phyloP scores from a whole-genome alignment of 1,140 invertebrate genomes.

The Listronotus oregonensis region DNA sequence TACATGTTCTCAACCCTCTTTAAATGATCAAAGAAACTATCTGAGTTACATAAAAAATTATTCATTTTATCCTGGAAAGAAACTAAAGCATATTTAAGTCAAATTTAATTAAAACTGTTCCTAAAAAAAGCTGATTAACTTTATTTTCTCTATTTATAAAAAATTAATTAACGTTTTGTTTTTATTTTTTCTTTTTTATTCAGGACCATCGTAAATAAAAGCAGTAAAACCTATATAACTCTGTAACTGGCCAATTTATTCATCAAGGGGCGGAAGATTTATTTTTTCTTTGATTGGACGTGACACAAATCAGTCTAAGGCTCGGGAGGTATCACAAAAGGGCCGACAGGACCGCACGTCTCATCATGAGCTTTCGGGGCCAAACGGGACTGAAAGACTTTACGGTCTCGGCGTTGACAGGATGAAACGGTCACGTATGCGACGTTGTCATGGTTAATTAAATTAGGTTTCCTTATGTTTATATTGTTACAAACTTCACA shows the following conservation, averaged over 20 bases:
- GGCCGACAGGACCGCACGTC: conserved; percentile 18
- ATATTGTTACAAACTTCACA: background rate
- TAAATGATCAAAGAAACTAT: no score
- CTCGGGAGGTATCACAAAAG: conserved; percentile 11
- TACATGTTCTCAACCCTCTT: no score
- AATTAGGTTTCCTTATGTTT: background rate
- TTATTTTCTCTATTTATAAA: no score
- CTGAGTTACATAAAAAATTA: no score
- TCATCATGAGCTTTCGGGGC: conserved; percentile 26
- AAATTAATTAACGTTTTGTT: no score
- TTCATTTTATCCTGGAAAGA: no score
- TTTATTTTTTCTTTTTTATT: no score
- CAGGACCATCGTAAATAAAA: no score
- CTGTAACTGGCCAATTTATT: background rate
- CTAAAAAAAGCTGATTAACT: no score
- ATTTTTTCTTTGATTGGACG: conserved; percentile 8
- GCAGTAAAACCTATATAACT: background rate
- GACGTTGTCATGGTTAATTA: conserved; percentile 16
- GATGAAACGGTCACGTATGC: conserved; percentile 14
- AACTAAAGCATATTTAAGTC: no score
- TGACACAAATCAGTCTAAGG: conserved; percentile 18
- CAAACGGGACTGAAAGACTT: conserved; percentile 14
- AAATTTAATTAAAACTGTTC: no score
- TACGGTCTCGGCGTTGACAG: conserved; percentile 22
- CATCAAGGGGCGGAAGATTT: background rate